A percentile compares a stretch with the other conserved stretches of the same genome.
Evolutionary conservation across 2,797 vertebrate species (phyloP).

Genomic region (Thaleichthys pacificus): DNA sequence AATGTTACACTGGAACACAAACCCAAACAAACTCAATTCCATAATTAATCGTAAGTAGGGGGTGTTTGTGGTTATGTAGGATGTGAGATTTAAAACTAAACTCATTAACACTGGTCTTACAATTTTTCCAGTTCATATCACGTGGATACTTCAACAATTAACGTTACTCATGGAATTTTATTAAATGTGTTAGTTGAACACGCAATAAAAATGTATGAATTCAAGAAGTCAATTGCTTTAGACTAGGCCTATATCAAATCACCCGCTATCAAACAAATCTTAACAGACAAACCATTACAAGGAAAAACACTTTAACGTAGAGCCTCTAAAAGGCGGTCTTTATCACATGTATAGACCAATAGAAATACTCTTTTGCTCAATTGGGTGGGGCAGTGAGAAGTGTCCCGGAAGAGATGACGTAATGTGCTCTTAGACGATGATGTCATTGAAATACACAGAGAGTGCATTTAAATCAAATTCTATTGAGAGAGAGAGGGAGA

Average conservation of each 20-base stretch:
- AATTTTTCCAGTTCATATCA: background rate
- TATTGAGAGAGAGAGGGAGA: background rate
- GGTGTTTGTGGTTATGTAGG: too few species aligned
- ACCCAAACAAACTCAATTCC: too few species aligned
- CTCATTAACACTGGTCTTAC: too few species aligned
- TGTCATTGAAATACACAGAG: constrained; percentile 51
- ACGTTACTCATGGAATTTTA: background rate
- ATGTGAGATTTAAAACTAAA: too few species aligned
- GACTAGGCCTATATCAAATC: constrained; percentile 36
- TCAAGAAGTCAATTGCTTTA: background rate
- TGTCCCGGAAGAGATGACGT: constrained; percentile 63
- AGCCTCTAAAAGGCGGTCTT: constrained; percentile 38
- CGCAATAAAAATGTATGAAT: background rate
- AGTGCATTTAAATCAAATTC: constrained; percentile 41
- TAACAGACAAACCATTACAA: constrained; percentile 11
- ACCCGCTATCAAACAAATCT: constrained; percentile 26
- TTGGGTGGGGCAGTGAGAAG: constrained; percentile 32
- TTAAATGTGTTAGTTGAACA: background rate
- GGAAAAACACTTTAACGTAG: constrained; percentile 16
- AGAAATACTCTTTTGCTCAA: constrained; percentile 15
- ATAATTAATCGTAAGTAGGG: too few species aligned
- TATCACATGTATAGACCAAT: constrained; percentile 35
- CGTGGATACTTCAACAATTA: background rate
- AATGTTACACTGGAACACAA: too few species aligned
- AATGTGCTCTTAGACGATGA: constrained; percentile 63